Base-by-base conservation (phyloP, 2,797 vertebrate genomes). In the Paratrypauchen microcephalus region DNA sequence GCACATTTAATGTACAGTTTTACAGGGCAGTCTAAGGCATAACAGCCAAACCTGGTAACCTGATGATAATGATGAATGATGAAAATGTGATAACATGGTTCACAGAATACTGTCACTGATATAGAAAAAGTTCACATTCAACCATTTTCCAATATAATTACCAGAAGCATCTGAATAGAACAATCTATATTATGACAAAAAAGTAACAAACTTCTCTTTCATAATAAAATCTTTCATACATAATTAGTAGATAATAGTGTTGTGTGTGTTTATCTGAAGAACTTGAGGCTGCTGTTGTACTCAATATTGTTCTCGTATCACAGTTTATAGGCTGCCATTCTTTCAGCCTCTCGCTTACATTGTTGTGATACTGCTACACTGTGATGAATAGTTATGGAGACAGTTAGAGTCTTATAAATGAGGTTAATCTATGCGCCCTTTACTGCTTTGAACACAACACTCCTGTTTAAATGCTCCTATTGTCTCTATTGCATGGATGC, bases 401-500 rank as follows among this genome's bases (percentile, higher is more conserved):
- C 68, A 78, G 47, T 61, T 64, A 54, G 30, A 18, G 41, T 60
- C 65, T 55, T 71, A 60, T 74, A 55, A 74, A 59, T 74, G 61
- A 45, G 69, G 39, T 21, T 48, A 32, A 71, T 69, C 69, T 75
- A 11, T 57, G 62, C 64, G 69, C 61, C 73, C 57, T n/a, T 30
- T 70, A 28, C 55, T 74, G 63, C 63, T 69, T 69, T 75, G 77
- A 82, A 73, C 78, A 83, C 79, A 80, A 59, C 70, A 72, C 71
- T 72, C 68, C 73, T 82, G 70, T 80, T 81, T 81, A 76, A 85
- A 85, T 83, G 78, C 72, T 72, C 74, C 59, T 67, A 78, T 83
- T 82, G 75, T 84, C 79, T 86, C 71, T 57, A 83, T 79, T 66
- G 72, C 77, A 80, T 86, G 77, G 83, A 83, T 80, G 66, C 82